Evolutionary conservation across 2,113 vertebrate species (phyloP).

Genomic region (Felis catus): F.catus_Fca126_mat1.0 CM031421.1:83427001-83427500

Average conservation of each 20-base stretch:
- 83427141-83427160: not conserved
- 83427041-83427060: not conserved
- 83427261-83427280: too few species aligned
- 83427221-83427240: too few species aligned
- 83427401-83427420: not conserved
- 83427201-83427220: too few species aligned
- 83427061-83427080: not conserved
- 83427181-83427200: too few species aligned
- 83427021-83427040: not conserved
- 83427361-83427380: not conserved
- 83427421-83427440: not conserved
- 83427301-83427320: too few species aligned
- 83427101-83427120: not conserved
- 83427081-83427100: not conserved
- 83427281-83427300: too few species aligned
- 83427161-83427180: too few species aligned
- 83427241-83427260: too few species aligned
- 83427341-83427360: too few species aligned
- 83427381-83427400: not conserved
- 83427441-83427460: not conserved
- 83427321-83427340: too few species aligned
- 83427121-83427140: not conserved
- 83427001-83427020: fast-evolving
- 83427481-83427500: not conserved
- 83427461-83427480: not conserved